Conservation (phyloP, 2,113 vertebrate species). For the Baryphthengus martii region DNA sequence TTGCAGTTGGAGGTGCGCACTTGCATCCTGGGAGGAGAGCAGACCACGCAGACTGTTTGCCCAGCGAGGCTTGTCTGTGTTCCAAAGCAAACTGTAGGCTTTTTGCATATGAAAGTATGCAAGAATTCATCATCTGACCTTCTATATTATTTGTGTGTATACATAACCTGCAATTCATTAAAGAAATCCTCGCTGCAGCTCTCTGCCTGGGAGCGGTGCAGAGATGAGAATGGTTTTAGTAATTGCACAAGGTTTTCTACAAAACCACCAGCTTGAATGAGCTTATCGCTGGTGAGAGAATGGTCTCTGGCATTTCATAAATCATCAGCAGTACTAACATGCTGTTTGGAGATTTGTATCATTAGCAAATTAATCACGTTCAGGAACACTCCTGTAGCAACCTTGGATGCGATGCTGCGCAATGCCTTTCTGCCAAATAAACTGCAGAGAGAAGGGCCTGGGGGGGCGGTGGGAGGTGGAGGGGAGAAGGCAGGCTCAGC, state of each 20-base stretch:
- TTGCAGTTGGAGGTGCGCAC: neutral
- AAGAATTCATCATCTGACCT: conserved; percentile 6
- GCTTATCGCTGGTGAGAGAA: conserved; percentile 1
- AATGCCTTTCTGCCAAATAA: conserved; percentile 1
- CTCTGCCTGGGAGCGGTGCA: neutral
- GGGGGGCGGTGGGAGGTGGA: neutral
- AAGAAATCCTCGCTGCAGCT: neutral
- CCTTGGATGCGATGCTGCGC: neutral
- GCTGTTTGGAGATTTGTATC: conserved; percentile 26
- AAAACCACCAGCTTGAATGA: neutral
- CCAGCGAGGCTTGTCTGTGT: neutral
- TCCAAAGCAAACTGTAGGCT: conserved; percentile 52
- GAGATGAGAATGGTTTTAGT: neutral
- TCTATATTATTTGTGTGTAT: neutral
- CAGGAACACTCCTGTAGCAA: neutral
- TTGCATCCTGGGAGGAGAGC: conserved; percentile 37
- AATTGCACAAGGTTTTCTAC: neutral
- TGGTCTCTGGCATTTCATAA: conserved; percentile 56
- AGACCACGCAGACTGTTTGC: neutral
- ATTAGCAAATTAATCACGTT: conserved; percentile 20
- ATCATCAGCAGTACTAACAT: neutral
- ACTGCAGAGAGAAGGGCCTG: neutral
- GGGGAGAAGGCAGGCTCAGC: neutral
- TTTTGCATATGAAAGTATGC: conserved; percentile 1
- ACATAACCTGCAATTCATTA: conserved; percentile 27